Base-by-base conservation (phyloP, 2,113 vertebrate genomes). In the Sander lucioperca region DNA sequence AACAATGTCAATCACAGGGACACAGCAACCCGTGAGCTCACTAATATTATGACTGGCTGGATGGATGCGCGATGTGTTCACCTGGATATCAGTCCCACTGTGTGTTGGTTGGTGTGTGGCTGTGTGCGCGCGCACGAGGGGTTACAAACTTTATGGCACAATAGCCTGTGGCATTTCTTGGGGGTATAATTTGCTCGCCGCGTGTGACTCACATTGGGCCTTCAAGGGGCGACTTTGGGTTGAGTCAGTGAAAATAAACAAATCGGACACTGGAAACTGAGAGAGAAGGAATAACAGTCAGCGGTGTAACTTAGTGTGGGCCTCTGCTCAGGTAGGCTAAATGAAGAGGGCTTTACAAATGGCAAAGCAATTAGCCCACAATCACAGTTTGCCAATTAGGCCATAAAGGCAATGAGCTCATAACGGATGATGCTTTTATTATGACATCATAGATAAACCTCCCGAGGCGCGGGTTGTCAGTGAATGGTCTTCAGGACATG, bases 1-100 rank as follows among this genome's bases (percentile, higher is more conserved):
- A 77, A 78, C 87, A 84, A 90, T 88, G 91, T 91, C 83, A 86
- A n/a, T 0, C 63, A 78, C 27, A 64, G 62, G 57, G 74, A 74
- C 77, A 48, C 53, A n/a, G 57, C 0, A 25, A 53, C 45, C 21
- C 8, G 59, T 2, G 64, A 86, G 86, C 62, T 68, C 43, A 57
- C 58, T 58, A 21, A 54, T 77, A 39, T 64, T 33, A 19, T 13
- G 45, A 54, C 27, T 57, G 70, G 59, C 25, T 69, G 53, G 21
- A 45, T 76, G 76, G 73, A 66, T 77, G 83, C 23, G 21, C 43
- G 45, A 27, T 56, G 74, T 82, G 82, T 45, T 77, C 77, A 89
- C 89, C 80, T 89, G 88, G 64, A 27, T 30, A 3, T 23, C 67
- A 27, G 6, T 2, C 27, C 23, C 19, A 2, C 51, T 47, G 30